Conservation (phyloP, 2,113 vertebrate genomes). For the Tapirus terrestris region DNA sequence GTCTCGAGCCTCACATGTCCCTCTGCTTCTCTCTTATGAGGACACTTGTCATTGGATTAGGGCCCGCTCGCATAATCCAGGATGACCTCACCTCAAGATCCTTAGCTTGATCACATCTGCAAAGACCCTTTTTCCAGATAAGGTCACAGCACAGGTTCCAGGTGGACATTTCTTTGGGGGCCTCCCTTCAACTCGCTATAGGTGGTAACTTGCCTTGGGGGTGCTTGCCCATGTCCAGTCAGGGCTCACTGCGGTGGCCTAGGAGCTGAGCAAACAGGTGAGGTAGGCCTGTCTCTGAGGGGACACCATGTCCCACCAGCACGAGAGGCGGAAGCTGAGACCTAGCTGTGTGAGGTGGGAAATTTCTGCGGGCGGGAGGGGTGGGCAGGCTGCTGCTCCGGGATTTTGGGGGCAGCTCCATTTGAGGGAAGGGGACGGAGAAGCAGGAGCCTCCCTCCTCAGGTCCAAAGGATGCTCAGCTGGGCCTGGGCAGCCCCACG, state of each 20-base stretch:
- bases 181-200: too few species aligned
- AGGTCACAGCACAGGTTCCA: background rate
- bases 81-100: too few species aligned
- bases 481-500: background rate
- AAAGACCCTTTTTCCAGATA: background rate
- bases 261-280: background rate
- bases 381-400: background rate
- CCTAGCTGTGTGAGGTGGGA: background rate
- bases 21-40: too few species aligned
- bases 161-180: background rate
- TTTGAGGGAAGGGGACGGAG: rapidly evolving
- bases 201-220: background rate
- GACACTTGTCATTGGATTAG: too few species aligned
- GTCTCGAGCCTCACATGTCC: too few species aligned
- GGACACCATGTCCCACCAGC: background rate
- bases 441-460: background rate
- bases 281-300: background rate
- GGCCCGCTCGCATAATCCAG: too few species aligned
- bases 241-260: background rate
- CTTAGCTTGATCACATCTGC: too few species aligned
- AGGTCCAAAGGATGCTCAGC: background rate
- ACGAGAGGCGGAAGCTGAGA: too few species aligned
- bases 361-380: background rate
- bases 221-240: too few species aligned
- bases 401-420: background rate